Base-by-base conservation (phyloP, 2,888 invertebrate species). In the Rotaria magnacalcarata region DNA sequence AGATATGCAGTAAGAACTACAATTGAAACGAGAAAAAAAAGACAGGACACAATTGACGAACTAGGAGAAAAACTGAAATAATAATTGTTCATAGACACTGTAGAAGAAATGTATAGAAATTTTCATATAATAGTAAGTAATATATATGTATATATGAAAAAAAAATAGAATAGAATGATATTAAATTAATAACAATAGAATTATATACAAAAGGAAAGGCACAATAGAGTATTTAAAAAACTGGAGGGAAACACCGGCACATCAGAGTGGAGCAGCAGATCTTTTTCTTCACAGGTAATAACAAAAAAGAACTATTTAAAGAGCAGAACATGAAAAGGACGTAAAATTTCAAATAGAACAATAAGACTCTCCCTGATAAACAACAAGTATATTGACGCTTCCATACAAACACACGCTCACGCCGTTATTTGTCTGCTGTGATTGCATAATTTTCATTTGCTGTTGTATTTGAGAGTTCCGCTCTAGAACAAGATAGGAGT, bases 221-320 rank as follows among this genome's bases (percentile, higher is more conserved):
- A 67, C 67, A 67, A 67, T 19, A 34, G 6, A 67, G 27, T 67
- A 19, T 67, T 67, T 34, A 14, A 27, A 27, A 67, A 67, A 67
- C 27, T 34, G 27, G 27, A 60, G 19, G 58, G 24, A 34, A 34
- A 67, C 67, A 67, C 67, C 67, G 67, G 67, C 27, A 27, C 34
- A 34, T 27, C 34, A 67, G 27, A 67, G 34, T 67, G 34, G 67
- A 67, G 34, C 67, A 67, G 67, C 6, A 67, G 67, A 67, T 14
- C 67, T 34, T 14, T 67, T 34, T 67, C n/a, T 67, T 67, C 67
- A 67, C 67, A 67, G 67, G 67, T 67, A 16, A 67, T 19, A 67
- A 67, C 34, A 67, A 34, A 34, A 41, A 67, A 67, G 10, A 67
- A 67, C 7, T 56, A 56, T 56, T 21, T 56, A 56, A 24, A 24